These are phyloP conservation scores for Diplolepis rosae DNA, from an alignment of 2,888 invertebrate species.

Conservation along the genomic window DNA sequence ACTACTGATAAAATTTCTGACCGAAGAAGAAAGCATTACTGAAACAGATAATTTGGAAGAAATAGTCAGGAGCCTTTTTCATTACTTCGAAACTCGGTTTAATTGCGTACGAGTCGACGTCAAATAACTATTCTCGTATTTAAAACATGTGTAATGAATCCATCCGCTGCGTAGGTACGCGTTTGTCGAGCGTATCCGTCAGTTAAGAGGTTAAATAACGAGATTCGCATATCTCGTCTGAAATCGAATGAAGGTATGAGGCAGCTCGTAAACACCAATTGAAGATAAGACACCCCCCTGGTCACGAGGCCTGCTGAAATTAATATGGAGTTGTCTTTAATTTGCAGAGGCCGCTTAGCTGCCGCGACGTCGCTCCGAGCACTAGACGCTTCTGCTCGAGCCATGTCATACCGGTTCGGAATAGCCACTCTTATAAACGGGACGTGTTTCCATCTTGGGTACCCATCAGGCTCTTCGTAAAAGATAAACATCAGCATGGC, in stretches of 20 bases:
- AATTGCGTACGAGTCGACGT: not conserved
- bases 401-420: conserved; percentile 12
- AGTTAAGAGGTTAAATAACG: conserved; percentile 3
- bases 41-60: not conserved
- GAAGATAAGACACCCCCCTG: conserved; percentile 8
- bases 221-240: conserved; percentile 4
- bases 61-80: not conserved
- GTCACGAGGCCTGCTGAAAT: conserved; percentile 34
- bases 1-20: not conserved
- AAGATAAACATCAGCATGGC: conserved; percentile 48
- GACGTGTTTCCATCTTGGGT: conserved; percentile 44
- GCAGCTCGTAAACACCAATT: conserved; percentile 7
- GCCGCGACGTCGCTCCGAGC: conserved; percentile 35
- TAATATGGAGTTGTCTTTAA: conserved; percentile 48
- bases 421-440: conserved; percentile 23
- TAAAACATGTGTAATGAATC: not conserved
- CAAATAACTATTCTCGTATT: conserved; percentile 18
- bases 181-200: not conserved
- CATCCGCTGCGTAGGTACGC: not conserved
- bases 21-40: conserved; percentile 10
- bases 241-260: conserved; percentile 7
- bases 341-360: conserved; percentile 44
- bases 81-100: conserved; percentile 3
- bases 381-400: not conserved
- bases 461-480: conserved; percentile 34